Evolutionary conservation across 2,797 vertebrate species (phyloP).

Genomic region (Microctenopoma steveboyesi): DNA sequence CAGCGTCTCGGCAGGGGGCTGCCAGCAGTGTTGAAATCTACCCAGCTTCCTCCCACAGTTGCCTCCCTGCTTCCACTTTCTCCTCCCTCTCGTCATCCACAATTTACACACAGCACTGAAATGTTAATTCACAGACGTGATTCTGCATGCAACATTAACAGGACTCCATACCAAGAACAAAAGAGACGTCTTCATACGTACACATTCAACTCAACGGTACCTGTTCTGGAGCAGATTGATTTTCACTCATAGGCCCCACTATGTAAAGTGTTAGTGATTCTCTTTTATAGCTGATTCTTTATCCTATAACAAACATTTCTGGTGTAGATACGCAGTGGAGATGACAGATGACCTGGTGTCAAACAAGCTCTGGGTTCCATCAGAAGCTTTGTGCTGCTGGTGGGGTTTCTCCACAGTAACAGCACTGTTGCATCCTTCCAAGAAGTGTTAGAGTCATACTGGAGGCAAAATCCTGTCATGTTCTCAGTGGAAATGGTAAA

Average conservation of each 20-base stretch:
- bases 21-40: conserved; percentile 39
- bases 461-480: conserved; percentile 18
- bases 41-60: conserved; percentile 38
- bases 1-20: conserved; percentile 48
- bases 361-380: conserved; percentile 28
- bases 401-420: conserved; percentile 17
- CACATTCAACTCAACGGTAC: neutral
- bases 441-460: conserved; percentile 6
- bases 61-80: conserved; percentile 44
- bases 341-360: conserved; percentile 22
- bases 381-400: conserved; percentile 13
- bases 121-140: conserved; percentile 50
- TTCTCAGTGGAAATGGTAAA: conserved; percentile 22
- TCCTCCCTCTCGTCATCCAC: conserved; percentile 57
- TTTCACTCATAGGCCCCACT: conserved; percentile 16
- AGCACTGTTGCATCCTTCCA: conserved; percentile 13
- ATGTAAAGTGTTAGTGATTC: neutral
- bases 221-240: conserved; percentile 7
- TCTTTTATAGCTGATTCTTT: neutral
- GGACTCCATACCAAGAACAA: conserved; percentile 51
- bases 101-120: conserved; percentile 54
- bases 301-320: neutral
- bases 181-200: conserved; percentile 22
- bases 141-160: conserved; percentile 53
- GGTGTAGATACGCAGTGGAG: neutral